A percentile compares a stretch with the other conserved stretches of the same genome.
Conservation (phyloP, 2,113 vertebrate species). For the Serinus canaria region DNA sequence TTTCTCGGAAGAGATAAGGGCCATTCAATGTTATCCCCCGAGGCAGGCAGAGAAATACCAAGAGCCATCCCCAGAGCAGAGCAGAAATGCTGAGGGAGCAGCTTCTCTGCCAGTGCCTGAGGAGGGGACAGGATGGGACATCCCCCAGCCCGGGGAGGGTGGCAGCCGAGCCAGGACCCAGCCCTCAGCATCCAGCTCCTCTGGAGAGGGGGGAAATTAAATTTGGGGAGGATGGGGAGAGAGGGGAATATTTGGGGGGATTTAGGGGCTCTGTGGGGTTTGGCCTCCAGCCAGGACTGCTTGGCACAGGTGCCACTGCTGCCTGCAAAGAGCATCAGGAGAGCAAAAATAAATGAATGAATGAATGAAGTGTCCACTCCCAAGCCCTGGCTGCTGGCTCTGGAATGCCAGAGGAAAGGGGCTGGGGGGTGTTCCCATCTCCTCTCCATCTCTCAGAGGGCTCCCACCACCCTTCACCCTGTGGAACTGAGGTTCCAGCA, state of each 20-base stretch:
- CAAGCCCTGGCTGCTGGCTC: background rate
- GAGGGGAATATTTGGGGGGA: fast-evolving
- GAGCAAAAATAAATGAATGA: fast-evolving
- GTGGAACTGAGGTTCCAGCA: background rate
- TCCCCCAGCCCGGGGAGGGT: fast-evolving
- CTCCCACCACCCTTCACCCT: background rate
- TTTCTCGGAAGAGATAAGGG: background rate
- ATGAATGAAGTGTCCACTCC: background rate
- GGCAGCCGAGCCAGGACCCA: background rate
- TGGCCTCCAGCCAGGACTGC: background rate
- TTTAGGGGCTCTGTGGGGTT: background rate
- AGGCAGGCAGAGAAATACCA: background rate
- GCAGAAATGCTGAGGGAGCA: background rate
- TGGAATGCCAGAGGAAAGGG: background rate
- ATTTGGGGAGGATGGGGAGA: background rate
- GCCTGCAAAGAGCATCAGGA: background rate
- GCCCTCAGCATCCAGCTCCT: background rate
- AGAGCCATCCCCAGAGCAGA: background rate
- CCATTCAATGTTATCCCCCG: background rate
- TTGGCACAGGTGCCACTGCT: background rate
- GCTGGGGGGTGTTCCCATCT: background rate
- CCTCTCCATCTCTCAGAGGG: fast-evolving
- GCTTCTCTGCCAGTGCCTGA: background rate
- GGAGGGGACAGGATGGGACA: background rate
- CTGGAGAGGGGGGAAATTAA: background rate